Base-by-base conservation (phyloP, 2,888 invertebrate species). In the Leptura quadrifasciata region DNA sequence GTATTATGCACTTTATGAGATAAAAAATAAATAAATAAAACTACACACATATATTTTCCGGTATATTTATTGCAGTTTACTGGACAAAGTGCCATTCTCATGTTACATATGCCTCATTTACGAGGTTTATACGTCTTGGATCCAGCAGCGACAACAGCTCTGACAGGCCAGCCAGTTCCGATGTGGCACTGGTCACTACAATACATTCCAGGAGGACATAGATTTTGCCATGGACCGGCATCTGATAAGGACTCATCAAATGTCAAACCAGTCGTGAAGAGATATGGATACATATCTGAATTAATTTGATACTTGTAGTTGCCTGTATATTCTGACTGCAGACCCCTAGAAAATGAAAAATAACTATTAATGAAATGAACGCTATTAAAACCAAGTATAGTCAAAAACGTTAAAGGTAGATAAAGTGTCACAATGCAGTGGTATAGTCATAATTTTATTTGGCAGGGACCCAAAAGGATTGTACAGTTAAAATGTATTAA, bases 141-240 rank as follows among this genome's bases (percentile, higher is more conserved):
- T 27, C 69, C 69, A n/a, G 52, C 60, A 72, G 86, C 84, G 1
- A 89, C 81, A 10, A 86, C 85, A 10, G 85, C 82, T 72, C 87
- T 84, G 15, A 90, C 86, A n/a, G 89, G 87, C 87, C 86, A 88
- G 55, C 87, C 87, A 21, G 87, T 87, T 27, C 90, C 90, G 60
- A 89, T 85, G 77, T 90, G 90, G 76, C 88, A 88, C 74, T 87
- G 86, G 78, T 90, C 90, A 0, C 89, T 88, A 78, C 88, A 88
- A 81, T 90, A 90, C 89, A 89, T 90, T 70, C 86, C 88, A 12
- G 89, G 88, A 2, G 88, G 82, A n/a, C 85, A 84, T 72, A 89
- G 81, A 75, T 85, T 84, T 76, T 89, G 89, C 86, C 86, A 86
- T n/a, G 86, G 84, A n/a, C 85, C 83, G 4, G 87, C 80, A 10